Conservation (phyloP, 2,797 vertebrate species). For the Manis javanica region DNA sequence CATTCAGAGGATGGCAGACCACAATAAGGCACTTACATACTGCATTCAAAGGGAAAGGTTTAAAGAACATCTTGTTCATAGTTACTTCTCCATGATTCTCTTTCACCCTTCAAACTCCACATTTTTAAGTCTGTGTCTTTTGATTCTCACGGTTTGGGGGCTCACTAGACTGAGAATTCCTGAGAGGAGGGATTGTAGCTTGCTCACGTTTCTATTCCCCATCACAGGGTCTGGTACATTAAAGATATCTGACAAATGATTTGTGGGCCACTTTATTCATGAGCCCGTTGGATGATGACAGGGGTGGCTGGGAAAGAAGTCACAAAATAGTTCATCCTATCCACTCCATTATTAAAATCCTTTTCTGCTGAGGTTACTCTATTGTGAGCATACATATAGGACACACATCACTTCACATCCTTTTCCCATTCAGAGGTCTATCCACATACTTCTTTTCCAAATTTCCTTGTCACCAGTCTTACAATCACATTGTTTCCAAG, state of each 20-base stretch:
- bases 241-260: neutral
- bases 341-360: neutral
- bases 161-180: neutral
- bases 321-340: neutral
- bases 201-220: neutral
- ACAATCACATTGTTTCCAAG: neutral
- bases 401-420: neutral
- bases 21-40: neutral
- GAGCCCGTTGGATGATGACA: no score
- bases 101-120: neutral
- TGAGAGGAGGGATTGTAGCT: neutral
- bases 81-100: neutral
- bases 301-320: no score
- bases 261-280: neutral
- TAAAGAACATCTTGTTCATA: neutral
- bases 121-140: neutral
- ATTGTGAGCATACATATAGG: no score
- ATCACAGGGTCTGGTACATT: neutral
- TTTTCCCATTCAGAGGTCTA: neutral
- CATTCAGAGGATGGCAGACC: neutral
- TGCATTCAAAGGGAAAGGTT: neutral
- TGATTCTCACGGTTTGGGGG: neutral
- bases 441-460: neutral
- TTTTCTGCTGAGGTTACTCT: neutral
- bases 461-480: neutral